phyloP scores from a whole-genome alignment of 30 jellyfish, hydroid and myxozoan species.

The Hydractinia symbiolongicarpus region DNA sequence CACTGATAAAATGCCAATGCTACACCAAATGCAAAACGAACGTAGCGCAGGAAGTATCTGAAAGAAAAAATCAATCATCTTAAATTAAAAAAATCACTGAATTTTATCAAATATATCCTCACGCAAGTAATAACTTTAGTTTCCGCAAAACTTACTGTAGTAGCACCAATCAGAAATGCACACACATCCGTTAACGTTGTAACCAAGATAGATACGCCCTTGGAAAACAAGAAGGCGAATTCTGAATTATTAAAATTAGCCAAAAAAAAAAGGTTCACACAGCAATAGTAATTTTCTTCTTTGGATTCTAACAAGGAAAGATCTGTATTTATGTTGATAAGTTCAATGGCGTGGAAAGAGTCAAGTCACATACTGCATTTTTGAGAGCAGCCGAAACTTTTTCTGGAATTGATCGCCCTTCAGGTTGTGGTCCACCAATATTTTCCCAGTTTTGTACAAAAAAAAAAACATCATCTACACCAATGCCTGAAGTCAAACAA shows the following conservation, averaged over 20 bases:
- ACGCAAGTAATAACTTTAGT: background rate
- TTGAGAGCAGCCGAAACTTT: constrained; percentile 55
- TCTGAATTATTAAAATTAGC: background rate
- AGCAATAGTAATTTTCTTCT: background rate
- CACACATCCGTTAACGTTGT: constrained; percentile 78
- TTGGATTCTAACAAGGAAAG: background rate
- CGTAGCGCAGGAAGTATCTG: constrained; percentile 82
- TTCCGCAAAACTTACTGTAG: constrained; percentile 40
- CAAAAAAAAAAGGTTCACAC: background rate
- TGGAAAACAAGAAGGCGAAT: background rate
- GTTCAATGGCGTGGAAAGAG: background rate
- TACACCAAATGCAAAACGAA: constrained; percentile 74
- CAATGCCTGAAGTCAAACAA: constrained; percentile 49
- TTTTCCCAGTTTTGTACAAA: constrained; percentile 66
- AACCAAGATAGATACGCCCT: constrained; percentile 81
- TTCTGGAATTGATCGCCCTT: constrained; percentile 38
- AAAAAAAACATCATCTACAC: constrained; percentile 83
- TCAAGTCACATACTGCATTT: constrained; percentile 49
- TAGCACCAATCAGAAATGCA: constrained; percentile 84
- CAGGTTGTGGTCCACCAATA: constrained; percentile 25
- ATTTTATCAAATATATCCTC: background rate
- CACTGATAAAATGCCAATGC: constrained; percentile 68
- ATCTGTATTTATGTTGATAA: no score
- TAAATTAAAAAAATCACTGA: no score
- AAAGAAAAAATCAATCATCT: background rate